Evolutionary conservation across 2,797 vertebrate species (phyloP), one percentile per base, ranked within the genome.

Genomic region (Propithecus deckenii): DNA sequence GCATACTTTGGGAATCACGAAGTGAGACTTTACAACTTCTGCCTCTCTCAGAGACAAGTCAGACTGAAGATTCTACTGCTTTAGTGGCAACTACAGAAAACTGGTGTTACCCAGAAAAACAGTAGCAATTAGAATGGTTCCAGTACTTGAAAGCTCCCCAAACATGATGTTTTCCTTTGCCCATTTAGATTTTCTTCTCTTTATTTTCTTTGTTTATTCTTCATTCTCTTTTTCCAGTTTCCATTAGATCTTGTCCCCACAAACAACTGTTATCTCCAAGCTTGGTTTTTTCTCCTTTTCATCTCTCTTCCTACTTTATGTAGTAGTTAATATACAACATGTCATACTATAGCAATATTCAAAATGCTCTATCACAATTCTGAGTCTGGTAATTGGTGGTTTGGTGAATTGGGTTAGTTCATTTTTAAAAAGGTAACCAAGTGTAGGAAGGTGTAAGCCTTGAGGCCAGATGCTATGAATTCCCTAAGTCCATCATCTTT

Each of bases 171-270:
- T 71, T 76, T 32, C 78, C 43, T 75, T 6, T 38, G 88, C 89
- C 55, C n/a, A 5, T 25, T n/a, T 15, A 67, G 69, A 15, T 20
- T 63, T 95, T 89, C 94, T 81, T 92, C 86, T 63, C 55, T 94
- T 69, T 79, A 72, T 92, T 92, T 75, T 57, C 23, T 91, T 32
- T 57, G 35, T 57, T 95, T 46, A 55, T 63, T 91, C 86, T 91
- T 90, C 63, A 18, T 67, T n/a, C 22, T 38, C 35, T 25, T 41
- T 41, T 41, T 83, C 63, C 55, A 88, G 38, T 80, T 46, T 93
- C 79, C 79, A 91, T 83, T 8, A 52, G 61, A n/a, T 79, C 87
- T 63, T 48, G 55, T 38, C 72, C 50, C 76, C 57, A 55, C 17
- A 50, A 20, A 55, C 38, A 50, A 78, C 46, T 69, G 71, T 72